These are phyloP conservation scores for Gyrodactylus bullatarudis DNA, from an alignment of 1,140 invertebrate species.

Conservation along the genomic window DNA sequence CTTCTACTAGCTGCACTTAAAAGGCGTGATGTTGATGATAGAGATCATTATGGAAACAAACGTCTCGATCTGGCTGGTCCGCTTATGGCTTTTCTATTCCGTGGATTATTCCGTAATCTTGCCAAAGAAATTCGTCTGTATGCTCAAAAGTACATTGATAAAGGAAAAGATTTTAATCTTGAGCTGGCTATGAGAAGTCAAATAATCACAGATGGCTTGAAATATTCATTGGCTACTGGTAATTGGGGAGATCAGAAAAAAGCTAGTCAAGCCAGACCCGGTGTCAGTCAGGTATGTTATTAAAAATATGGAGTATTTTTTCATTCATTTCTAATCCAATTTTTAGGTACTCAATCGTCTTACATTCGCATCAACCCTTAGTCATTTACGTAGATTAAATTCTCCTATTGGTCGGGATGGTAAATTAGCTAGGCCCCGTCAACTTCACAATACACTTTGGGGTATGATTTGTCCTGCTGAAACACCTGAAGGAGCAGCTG, in stretches of 20 bases:
- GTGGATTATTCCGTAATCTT: constrained; percentile 26
- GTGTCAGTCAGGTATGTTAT: constrained; percentile 36
- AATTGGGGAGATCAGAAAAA: constrained; percentile 99
- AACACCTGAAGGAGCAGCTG: constrained; percentile 50
- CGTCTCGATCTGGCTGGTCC: constrained; percentile 79
- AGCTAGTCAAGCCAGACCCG: constrained; percentile 75
- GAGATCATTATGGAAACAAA: constrained; percentile 98
- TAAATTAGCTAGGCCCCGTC: constrained; percentile 79
- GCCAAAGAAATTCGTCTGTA: constrained; percentile 43
- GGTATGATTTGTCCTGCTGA: constrained; percentile 96
- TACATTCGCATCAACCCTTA: constrained; percentile 83
- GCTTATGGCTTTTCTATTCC: constrained; percentile 63
- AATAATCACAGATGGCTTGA: constrained; percentile 82
- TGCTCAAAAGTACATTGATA: constrained; percentile 90
- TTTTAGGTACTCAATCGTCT: constrained; percentile 27
- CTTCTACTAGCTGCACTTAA: constrained; percentile 65
- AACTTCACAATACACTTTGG: constrained; percentile 90
- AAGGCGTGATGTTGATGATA: constrained; percentile 66
- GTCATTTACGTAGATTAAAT: constrained; percentile 75
- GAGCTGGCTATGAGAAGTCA: constrained; percentile 83
- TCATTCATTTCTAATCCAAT: constrained; percentile 13
- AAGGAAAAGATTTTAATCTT: constrained; percentile 83
- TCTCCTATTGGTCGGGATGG: constrained; percentile 92
- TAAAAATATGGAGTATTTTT: background rate
- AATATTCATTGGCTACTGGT: constrained; percentile 83